Base-by-base conservation (phyloP, 2,888 invertebrate species). In the Cantharis rufa region DNA sequence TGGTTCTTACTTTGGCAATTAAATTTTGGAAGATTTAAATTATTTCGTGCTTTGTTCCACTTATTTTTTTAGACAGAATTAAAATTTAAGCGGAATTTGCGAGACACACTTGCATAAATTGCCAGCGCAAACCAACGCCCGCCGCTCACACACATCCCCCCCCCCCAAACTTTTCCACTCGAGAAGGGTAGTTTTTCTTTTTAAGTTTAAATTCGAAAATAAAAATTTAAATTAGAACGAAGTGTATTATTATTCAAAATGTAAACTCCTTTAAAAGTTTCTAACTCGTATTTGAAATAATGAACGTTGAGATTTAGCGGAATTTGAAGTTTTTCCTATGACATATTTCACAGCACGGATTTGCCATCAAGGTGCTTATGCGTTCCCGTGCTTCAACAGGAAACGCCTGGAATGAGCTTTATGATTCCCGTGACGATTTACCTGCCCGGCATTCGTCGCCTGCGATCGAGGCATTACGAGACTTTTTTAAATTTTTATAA, bases 401-500 rank as follows among this genome's bases (percentile, higher is more conserved):
- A 78, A 78, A 76, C 74, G 78, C 73, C 72, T 77, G 78, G 78
- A 76, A 80, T 78, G 80, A 78, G 78, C 78, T 79, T 79, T 80
- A 80, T 70, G 80, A 80, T 78, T 76, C 80, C 78, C 80, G 78
- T 72, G 78, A 76, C 76, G 76, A 72, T 80, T 72, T 72, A 75
- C 73, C 78, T 78, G 78, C 68, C 72, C 76, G 76, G 72, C 69
- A 62, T 71, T 63, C 76, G 75, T 72, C 74, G 77, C 74, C 72
- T 66, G 21, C 74, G 61, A 71, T 71, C 71, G 70, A 72, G 71
- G 63, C 74, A 77, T 77, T 77, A 77, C 71, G 71, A 77, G 61
- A 70, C 72, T 62, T 71, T 70, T 63, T 61, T 71, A 74, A 77
- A 76, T 77, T 64, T 77, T 77, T 74, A 77, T 74, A 71, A 77